phyloP scores from a whole-genome alignment of 1,140 invertebrate species.

The Pentalonia nigronervosa region DNA sequence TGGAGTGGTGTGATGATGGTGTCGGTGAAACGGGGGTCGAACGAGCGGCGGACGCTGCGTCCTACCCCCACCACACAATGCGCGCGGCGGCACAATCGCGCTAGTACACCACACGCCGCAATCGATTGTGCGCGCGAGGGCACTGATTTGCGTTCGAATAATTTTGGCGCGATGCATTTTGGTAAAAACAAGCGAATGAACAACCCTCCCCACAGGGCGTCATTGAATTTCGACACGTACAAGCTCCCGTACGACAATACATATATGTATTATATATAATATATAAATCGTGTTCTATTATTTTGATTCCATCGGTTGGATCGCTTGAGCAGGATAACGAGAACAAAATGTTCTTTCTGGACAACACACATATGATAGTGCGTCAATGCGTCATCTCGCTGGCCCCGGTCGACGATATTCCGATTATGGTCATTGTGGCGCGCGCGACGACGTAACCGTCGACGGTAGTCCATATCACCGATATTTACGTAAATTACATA shows the following conservation, averaged over 20 bases:
- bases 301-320: background rate
- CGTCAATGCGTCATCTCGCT: background rate
- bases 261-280: too few relatives aligned
- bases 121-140: conserved; percentile 25
- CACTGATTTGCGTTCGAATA: conserved; percentile 12
- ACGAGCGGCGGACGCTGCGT: conserved; percentile 35
- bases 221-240: background rate
- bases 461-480: background rate
- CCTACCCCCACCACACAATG: conserved; percentile 36
- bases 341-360: background rate
- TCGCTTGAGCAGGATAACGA: background rate
- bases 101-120: background rate
- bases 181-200: background rate
- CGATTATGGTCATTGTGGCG: background rate
- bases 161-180: background rate
- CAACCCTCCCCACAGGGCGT: too few relatives aligned
- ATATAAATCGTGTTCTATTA: background rate
- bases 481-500: background rate
- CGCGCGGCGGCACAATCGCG: conserved; percentile 35
- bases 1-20: background rate
- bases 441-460: background rate
- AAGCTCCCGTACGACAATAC: background rate
- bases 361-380: conserved; percentile 1
- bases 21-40: background rate
- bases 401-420: background rate